phyloP scores from a whole-genome alignment of 2,113 vertebrate genomes.

The Leiothrix lutea region DNA sequence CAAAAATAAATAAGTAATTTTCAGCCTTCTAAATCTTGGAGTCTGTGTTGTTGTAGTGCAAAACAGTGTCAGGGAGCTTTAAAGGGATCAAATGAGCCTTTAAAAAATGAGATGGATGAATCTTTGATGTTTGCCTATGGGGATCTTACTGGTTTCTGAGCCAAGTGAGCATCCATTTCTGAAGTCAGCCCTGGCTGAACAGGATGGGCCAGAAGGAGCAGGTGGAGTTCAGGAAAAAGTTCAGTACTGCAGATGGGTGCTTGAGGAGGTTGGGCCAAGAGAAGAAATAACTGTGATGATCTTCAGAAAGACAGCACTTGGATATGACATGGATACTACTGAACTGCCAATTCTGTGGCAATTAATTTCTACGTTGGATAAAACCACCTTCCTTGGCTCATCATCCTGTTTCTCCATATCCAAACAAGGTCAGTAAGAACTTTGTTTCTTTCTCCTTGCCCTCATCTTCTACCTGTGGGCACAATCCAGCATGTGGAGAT shows the following conservation, averaged over 20 bases:
- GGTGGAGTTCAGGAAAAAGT: not conserved
- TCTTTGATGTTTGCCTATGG: not conserved
- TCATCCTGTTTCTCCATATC: not conserved
- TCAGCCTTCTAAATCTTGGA: too few species aligned
- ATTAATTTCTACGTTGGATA: not conserved
- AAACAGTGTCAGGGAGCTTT: not conserved
- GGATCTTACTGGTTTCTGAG: not conserved
- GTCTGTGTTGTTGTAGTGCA: too few species aligned
- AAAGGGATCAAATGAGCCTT: not conserved
- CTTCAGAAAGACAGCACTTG: not conserved
- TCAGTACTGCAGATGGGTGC: not conserved
- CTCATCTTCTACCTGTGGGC: not conserved
- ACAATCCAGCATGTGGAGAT: not conserved
- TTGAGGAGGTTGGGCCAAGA: not conserved
- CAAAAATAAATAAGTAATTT: too few species aligned
- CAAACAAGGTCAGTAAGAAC: not conserved
- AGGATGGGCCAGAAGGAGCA: not conserved
- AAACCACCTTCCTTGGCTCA: not conserved
- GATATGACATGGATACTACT: not conserved
- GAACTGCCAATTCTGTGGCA: not conserved
- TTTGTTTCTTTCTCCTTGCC: not conserved
- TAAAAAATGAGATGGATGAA: not conserved
- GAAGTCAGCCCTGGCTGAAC: not conserved
- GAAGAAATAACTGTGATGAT: not conserved
- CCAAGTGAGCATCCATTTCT: not conserved